Evolutionary conservation across 1,140 invertebrate genomes (phyloP).

Genomic region (Oscheius sp.): DNA sequence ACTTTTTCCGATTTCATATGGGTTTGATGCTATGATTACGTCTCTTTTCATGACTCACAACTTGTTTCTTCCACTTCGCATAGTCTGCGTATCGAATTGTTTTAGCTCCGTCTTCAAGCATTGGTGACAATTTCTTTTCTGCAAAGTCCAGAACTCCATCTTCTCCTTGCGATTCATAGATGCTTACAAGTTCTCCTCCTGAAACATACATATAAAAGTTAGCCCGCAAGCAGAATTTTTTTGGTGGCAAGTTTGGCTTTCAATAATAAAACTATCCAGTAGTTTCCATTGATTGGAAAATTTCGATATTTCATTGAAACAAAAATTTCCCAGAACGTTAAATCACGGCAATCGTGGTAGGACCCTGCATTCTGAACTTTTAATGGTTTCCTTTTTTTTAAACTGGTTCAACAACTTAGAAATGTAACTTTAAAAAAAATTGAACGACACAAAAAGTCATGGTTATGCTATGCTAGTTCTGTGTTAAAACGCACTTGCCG

Average conservation of each 20-base stretch:
- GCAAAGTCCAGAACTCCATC: slow-evolving; percentile 78
- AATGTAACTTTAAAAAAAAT: no score
- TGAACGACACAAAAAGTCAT: no score
- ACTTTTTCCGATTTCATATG: no score
- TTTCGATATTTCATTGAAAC: background rate
- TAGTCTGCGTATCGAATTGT: slow-evolving; percentile 84
- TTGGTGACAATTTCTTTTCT: slow-evolving; percentile 78
- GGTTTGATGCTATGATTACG: background rate
- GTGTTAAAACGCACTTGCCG: no score
- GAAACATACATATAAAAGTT: background rate
- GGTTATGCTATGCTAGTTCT: no score
- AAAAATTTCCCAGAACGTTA: background rate
- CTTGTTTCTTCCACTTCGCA: slow-evolving; percentile 83
- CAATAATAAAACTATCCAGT: no score
- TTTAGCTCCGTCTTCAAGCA: slow-evolving; percentile 78
- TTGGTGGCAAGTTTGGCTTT: background rate
- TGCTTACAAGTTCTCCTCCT: slow-evolving; percentile 67
- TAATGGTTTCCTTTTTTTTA: no score
- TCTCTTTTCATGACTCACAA: slow-evolving; percentile 64
- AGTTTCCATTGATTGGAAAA: background rate
- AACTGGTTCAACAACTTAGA: no score
- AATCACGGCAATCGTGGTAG: background rate
- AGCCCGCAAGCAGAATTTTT: background rate
- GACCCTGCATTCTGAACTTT: no score
- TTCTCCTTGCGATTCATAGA: slow-evolving; percentile 73